Conservation (phyloP, 64 coral and sea anemone genomes). For the Porites australiensis region DNA sequence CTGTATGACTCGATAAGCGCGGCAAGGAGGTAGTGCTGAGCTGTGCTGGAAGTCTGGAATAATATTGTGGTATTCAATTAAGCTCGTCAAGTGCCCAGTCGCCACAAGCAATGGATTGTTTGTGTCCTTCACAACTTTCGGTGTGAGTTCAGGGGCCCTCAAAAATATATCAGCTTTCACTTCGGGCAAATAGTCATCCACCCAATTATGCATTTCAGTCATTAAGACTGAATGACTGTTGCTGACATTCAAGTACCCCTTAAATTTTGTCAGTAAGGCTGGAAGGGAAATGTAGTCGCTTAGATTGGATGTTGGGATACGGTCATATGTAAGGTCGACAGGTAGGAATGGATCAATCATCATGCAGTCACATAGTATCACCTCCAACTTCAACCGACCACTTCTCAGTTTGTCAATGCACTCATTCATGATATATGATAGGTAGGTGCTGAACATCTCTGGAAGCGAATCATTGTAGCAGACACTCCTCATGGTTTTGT, state of each 20-base stretch:
- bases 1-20: neutral
- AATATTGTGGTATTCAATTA: neutral
- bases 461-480: neutral
- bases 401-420: neutral
- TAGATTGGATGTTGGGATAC: conserved; percentile 41
- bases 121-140: conserved; percentile 10
- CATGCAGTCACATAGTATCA: conserved; percentile 34
- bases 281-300: conserved; percentile 32
- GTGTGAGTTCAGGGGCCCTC: neutral
- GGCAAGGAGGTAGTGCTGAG: neutral
- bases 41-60: conserved; percentile 17
- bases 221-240: conserved; percentile 14
- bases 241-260: conserved; percentile 25
- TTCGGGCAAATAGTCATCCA: neutral
- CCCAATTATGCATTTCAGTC: conserved; percentile 20
- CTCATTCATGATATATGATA: conserved; percentile 9
- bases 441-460: conserved; percentile 21
- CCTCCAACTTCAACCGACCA: neutral
- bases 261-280: neutral
- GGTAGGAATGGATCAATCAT: neutral
- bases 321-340: conserved; percentile 4
- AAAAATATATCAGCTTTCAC: neutral
- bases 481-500: neutral
- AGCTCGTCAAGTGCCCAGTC: neutral
- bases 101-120: neutral